phyloP scores from a whole-genome alignment of 92 coral and sea anemone species.

The Porites rus region DNA sequence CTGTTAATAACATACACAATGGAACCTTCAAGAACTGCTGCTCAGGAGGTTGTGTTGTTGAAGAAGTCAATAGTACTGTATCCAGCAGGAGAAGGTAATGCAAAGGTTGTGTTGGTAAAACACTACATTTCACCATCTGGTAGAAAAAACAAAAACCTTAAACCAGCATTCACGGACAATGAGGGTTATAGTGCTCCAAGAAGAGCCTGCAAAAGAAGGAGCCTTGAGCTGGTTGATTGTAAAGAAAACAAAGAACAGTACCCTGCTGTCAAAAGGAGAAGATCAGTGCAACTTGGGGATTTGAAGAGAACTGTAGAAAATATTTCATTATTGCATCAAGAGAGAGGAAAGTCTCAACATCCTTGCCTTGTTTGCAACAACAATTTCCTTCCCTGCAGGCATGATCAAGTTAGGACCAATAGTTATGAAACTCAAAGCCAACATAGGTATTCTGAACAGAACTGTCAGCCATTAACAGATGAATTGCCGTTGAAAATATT shows the following conservation, averaged over 20 bases:
- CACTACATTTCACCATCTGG: neutral
- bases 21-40: neutral
- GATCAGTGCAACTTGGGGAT: constrained; percentile 10
- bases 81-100: neutral
- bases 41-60: neutral
- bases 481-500: no score
- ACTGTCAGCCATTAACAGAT: no score
- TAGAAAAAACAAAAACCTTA: neutral
- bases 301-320: neutral
- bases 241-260: neutral
- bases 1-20: neutral
- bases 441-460: neutral
- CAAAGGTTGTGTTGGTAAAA: constrained; percentile 15
- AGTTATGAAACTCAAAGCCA: neutral
- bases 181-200: neutral
- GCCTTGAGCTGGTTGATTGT: neutral
- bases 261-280: neutral
- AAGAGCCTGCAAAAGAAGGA: constrained; percentile 4
- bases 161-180: neutral
- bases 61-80: constrained; percentile 20
- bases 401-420: neutral
- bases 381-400: neutral
- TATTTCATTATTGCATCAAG: neutral
- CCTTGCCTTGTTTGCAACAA: neutral
- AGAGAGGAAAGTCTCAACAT: neutral